Base-by-base conservation (phyloP, 92 coral and sea anemone species). In the Virgularia gustaviana region DNA sequence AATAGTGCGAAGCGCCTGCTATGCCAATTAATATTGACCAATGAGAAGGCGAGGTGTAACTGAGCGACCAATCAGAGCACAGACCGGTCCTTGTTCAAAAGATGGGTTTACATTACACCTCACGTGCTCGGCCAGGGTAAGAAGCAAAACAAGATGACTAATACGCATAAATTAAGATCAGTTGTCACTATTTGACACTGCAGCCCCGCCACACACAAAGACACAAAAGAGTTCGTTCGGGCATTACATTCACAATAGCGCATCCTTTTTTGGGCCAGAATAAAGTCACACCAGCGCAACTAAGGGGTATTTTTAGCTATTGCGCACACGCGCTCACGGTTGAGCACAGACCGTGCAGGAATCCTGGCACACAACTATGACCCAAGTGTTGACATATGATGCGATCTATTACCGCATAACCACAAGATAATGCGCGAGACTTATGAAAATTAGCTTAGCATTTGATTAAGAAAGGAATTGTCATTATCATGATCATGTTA, bases 161-260 rank as follows among this genome's bases (percentile, higher is more conserved):
- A 22, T 8, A 22, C 30, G 49, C 38, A 64, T 64, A 52, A 52
- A 52, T 52, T 52, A 52, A n/a, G n/a, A n/a, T n/a, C n/a, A n/a
- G n/a, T n/a, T 53, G 29, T 53, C 60, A 6, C 18, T 10, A 37
- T 64, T 39, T 64, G 71, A 64, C 71, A 62, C 37, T 36, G 55
- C 22, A n/a, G 70, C 20, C 70, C 18, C 23, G 32, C 72, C 55
- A 30, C 59, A 67, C 74, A 67, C 74, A 45, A 67, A 45, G 59
- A 59, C 31, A 36, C 19, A 0, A 29, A 43, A 64, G 34, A 36
- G 53, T 64, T 24, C 54, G 12, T 38, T 43, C 32, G 32, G 37
- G 41, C 65, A 58, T 28, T 31, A 58, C 65, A 27, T 27, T 10
- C 36, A 13, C n/a, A n/a, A n/a, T n/a, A n/a, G n/a, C n/a, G n/a